phyloP scores from a whole-genome alignment of 1,140 invertebrate genomes.

The Drosophila nebulosa region DNA sequence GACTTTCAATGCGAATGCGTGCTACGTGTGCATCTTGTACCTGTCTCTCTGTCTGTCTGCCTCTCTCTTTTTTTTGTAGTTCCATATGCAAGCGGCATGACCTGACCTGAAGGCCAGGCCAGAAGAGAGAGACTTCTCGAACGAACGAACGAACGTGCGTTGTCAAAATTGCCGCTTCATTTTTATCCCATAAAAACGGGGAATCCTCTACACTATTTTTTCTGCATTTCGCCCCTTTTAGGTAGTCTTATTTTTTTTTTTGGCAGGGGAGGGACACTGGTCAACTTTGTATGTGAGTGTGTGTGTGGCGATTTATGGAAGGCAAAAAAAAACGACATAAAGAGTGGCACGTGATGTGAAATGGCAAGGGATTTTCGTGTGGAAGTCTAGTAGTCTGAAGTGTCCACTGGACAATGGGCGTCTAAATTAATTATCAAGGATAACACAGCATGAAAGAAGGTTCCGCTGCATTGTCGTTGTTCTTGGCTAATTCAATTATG shows the following conservation, averaged over 20 bases:
- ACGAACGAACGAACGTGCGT: constrained; percentile 49
- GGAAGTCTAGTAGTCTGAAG: constrained; percentile 10
- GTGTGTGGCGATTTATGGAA: constrained; percentile 66
- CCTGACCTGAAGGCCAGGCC: constrained; percentile 3
- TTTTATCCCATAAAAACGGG: constrained; percentile 57
- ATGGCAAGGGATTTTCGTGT: constrained; percentile 54
- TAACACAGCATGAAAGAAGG: constrained; percentile 53
- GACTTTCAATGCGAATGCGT: constrained; percentile 37
- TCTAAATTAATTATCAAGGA: constrained; percentile 77
- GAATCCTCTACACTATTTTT: constrained; percentile 5
- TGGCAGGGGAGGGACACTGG: constrained; percentile 16
- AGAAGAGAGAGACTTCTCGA: background rate
- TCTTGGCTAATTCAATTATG: constrained; percentile 70
- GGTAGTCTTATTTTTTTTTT: background rate
- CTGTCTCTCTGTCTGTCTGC: constrained; percentile 4
- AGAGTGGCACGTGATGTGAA: constrained; percentile 57
- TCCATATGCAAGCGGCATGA: constrained; percentile 51
- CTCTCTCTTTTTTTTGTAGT: constrained; percentile 26
- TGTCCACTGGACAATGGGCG: constrained; percentile 62
- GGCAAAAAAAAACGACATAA: background rate
- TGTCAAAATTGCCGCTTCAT: constrained; percentile 71
- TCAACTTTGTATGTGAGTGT: constrained; percentile 57
- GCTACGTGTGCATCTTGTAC: constrained; percentile 66
- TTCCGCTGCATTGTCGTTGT: constrained; percentile 41
- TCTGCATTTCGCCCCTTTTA: background rate